Conservation (phyloP, 2,113 vertebrate species). For the Dolichotis patagonum region DNA sequence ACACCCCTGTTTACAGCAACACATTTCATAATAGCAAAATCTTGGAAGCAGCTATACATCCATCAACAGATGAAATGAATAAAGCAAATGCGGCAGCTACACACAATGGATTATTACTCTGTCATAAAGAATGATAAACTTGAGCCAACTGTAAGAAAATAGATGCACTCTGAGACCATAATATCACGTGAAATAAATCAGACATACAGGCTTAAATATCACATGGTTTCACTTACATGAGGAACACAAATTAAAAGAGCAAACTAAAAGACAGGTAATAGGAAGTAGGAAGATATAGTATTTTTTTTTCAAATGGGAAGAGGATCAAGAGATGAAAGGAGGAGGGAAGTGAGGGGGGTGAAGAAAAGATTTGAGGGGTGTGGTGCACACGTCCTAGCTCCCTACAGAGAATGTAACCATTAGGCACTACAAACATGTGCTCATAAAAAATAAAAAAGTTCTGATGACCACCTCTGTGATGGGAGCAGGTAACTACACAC, state of each 20-base stretch:
- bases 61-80: not conserved
- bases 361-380: not conserved
- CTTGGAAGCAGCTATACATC: not conserved
- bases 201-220: not conserved
- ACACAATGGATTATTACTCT: not conserved
- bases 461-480: not conserved
- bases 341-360: not conserved
- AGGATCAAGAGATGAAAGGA: not conserved
- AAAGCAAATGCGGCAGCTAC: not conserved
- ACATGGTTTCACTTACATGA: not conserved
- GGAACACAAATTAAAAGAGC: not conserved
- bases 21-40: not conserved
- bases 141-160: not conserved
- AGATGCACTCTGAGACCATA: not conserved
- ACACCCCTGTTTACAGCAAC: not conserved
- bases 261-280: not conserved
- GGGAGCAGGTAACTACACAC: not conserved
- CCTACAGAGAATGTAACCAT: not conserved
- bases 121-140: not conserved
- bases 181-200: not conserved
- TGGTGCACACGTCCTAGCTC: not conserved
- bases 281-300: not conserved
- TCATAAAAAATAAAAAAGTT: not conserved
- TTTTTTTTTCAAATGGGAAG: not conserved
- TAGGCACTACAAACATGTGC: not conserved